Conservation (phyloP, 2,797 vertebrate species). For the Phaenicophaeus curvirostris region DNA sequence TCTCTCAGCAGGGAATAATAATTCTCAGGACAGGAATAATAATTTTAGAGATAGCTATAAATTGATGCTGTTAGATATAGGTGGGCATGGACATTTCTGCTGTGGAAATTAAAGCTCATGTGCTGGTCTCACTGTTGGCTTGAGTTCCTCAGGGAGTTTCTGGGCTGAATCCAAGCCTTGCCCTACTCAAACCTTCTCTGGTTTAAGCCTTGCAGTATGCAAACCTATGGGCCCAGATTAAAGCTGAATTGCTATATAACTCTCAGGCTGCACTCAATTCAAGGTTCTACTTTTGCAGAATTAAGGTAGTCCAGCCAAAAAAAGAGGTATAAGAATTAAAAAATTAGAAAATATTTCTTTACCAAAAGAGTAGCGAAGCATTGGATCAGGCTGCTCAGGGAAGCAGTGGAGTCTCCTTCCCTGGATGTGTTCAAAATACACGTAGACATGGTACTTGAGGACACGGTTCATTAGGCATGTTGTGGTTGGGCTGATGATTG, state of each 20-base stretch:
- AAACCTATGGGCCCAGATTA: neutral
- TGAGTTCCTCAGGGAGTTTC: neutral
- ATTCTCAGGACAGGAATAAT: neutral
- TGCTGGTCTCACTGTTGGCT: neutral
- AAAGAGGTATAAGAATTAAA: neutral
- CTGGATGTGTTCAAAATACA: too few relatives aligned
- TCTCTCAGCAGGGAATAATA: neutral
- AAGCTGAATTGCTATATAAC: neutral
- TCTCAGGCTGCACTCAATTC: neutral
- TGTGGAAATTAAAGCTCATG: neutral
- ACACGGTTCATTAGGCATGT: too few relatives aligned
- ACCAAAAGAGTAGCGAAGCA: too few relatives aligned
- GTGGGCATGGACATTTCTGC: neutral
- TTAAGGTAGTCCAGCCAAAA: neutral
- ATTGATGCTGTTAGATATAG: neutral
- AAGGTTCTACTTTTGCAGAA: neutral
- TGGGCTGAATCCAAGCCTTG: neutral
- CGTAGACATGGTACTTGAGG: too few relatives aligned
- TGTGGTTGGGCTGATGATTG: too few relatives aligned
- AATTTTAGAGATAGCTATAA: neutral
- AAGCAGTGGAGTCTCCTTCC: too few relatives aligned
- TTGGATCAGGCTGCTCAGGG: too few relatives aligned
- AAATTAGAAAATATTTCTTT: too few relatives aligned
- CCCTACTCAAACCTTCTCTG: neutral
- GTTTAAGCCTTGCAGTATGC: neutral